Conservation (phyloP, 2,113 vertebrate species). For the Xenus cinereus region DNA sequence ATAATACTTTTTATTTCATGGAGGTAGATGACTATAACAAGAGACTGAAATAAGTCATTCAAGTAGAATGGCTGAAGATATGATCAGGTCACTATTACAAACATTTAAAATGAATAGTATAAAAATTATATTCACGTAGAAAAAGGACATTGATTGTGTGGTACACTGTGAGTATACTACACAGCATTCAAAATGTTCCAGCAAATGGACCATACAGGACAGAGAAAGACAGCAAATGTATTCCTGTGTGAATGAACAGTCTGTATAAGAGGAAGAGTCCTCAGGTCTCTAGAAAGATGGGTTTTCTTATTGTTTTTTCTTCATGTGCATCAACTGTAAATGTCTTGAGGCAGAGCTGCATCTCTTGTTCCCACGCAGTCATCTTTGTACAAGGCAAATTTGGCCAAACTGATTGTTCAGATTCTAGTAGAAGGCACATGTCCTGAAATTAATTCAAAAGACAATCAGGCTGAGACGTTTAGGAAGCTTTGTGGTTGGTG, state of each 20-base stretch:
- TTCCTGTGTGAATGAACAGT: neutral
- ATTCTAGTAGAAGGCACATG: neutral
- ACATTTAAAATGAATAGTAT: neutral
- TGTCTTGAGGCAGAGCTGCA: neutral
- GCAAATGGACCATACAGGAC: neutral
- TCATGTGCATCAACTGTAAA: neutral
- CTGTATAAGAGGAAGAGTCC: neutral
- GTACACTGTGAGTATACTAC: neutral
- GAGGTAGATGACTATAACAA: neutral
- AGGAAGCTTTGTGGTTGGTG: neutral
- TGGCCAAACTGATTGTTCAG: neutral
- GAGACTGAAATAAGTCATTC: neutral
- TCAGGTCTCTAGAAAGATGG: neutral
- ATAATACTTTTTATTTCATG: neutral
- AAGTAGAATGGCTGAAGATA: neutral
- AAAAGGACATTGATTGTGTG: neutral
- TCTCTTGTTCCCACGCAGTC: neutral
- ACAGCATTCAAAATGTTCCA: neutral
- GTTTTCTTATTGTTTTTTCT: neutral
- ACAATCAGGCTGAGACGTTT: neutral
- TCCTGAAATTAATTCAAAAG: neutral
- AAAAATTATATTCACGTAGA: neutral
- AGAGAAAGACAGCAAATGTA: neutral
- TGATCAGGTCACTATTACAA: neutral
- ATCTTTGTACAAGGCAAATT: neutral